Evolutionary conservation across 92 coral and sea anemone species (phyloP), one percentile per base, ranked within the genome.

Genomic region (Blastomussa wellsi): DNA sequence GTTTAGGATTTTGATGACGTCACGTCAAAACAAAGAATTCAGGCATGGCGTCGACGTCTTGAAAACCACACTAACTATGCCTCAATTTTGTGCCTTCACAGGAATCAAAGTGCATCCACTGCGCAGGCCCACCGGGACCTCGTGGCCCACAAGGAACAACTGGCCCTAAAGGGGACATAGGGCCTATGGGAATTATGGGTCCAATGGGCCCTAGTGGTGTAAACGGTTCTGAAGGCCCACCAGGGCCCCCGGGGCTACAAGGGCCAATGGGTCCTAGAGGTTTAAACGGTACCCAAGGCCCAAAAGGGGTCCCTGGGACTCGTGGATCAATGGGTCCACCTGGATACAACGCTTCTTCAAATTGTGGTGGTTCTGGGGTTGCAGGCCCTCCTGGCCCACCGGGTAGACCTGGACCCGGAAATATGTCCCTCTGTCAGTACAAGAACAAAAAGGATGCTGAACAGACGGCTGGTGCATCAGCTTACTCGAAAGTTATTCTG

Each of bases 381-480:
- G 76, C 19, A 51, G 93, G 93, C 35, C 86, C 86, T n/a, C 92
- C 82, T 19, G 95, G 95, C 1, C 78, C 77, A 29, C 86, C 84
- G 47, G 92, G 95, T 14, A 67, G 75, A 35, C 73, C 71, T 28
- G 94, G 92, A 7, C 76, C 93, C 29, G 90, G 94, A 36, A 90
- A 93, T 82, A 70, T 88, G 60, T 87, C 89, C n/a, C 85, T 48
- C 16, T 93, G 95, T 62, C 76, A 82, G 66, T 82, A 91, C 87
- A 75, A 35, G 36, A 60, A 79, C 39, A 64, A 47, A 39, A 24
- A 37, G 31, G 89, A 89, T 24, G 82, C 85, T 31, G 31, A 81
- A 29, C 94, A 91, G 36, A 84, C 97, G 22, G 84, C 92, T 29
- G 97, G 97, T 24, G 0, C 4, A 12, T 51, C 89, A 44, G 94